These are phyloP conservation scores for Pogonognathellus flavescens DNA, from an alignment of 1,140 invertebrate species.

Conservation along the genomic window DNA sequence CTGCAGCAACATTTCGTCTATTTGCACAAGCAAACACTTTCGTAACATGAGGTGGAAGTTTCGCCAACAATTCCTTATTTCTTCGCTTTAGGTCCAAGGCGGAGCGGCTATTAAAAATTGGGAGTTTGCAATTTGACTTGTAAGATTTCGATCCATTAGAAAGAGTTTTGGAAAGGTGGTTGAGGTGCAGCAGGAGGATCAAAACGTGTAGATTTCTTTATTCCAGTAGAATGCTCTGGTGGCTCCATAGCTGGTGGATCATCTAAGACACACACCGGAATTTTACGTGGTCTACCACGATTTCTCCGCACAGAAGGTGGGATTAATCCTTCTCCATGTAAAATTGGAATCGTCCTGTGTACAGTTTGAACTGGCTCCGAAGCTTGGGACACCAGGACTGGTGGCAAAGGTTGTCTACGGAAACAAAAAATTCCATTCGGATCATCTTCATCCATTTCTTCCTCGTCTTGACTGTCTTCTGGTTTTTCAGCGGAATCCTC, in stretches of 20 bases:
- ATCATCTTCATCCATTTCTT: background rate
- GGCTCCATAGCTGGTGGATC: background rate
- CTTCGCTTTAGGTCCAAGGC: background rate
- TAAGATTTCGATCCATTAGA: background rate
- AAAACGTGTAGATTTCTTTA: background rate
- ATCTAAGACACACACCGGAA: background rate
- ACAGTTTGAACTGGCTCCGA: background rate
- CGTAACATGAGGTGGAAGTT: background rate
- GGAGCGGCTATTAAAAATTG: background rate
- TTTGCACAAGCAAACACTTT: background rate
- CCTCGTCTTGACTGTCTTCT: background rate
- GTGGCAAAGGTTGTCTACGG: background rate
- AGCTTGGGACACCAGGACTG: background rate
- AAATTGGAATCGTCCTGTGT: background rate
- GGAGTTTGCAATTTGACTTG: background rate
- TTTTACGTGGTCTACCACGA: background rate
- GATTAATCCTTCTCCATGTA: too few relatives aligned
- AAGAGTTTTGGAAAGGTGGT: background rate
- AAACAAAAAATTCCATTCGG: background rate
- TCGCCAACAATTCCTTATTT: background rate
- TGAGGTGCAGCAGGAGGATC: background rate
- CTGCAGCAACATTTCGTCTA: background rate
- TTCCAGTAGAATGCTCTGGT: background rate
- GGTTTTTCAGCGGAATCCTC: background rate
- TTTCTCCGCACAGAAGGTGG: background rate